A percentile compares a stretch with the other conserved stretches of the same genome.
Evolutionary conservation across 2,797 vertebrate genomes (phyloP).

Genomic region (Pipistrellus kuhlii): DNA sequence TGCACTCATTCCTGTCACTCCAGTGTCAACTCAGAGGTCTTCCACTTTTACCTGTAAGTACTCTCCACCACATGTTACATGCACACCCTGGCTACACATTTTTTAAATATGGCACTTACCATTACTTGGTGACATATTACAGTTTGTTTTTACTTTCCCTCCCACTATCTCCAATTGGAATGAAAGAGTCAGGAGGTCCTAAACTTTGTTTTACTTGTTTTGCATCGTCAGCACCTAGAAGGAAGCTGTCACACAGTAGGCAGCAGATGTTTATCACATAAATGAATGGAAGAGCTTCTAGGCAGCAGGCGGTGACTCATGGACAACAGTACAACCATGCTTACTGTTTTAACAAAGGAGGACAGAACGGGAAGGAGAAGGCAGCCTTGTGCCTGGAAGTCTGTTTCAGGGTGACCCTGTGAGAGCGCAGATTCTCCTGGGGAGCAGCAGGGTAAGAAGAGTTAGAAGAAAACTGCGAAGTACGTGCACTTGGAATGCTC

Average conservation of each 20-base stretch:
- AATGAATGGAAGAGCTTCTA: background rate
- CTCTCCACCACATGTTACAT: background rate
- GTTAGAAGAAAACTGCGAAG: background rate
- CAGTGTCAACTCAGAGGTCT: background rate
- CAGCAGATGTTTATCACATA: background rate
- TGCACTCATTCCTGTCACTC: background rate
- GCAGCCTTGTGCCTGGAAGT: background rate
- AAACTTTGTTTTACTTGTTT: background rate
- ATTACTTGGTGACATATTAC: background rate
- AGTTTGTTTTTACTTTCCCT: background rate
- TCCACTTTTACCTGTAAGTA: background rate
- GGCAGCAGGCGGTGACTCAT: background rate
- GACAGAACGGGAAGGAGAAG: background rate
- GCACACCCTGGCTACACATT: fast-evolving
- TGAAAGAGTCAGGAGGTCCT: background rate
- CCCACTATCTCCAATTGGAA: background rate
- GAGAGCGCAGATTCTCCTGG: background rate
- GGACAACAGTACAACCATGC: background rate
- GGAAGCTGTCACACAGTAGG: background rate
- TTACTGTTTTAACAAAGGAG: background rate
- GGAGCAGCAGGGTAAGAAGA: background rate
- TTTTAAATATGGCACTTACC: background rate
- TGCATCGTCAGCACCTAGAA: background rate
- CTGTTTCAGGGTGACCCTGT: background rate
- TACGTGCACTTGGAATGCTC: background rate